Evolutionary conservation across 2,888 invertebrate species (phyloP), one percentile per base, ranked within the genome.

Genomic region (Hyposoter dolosus): DNA sequence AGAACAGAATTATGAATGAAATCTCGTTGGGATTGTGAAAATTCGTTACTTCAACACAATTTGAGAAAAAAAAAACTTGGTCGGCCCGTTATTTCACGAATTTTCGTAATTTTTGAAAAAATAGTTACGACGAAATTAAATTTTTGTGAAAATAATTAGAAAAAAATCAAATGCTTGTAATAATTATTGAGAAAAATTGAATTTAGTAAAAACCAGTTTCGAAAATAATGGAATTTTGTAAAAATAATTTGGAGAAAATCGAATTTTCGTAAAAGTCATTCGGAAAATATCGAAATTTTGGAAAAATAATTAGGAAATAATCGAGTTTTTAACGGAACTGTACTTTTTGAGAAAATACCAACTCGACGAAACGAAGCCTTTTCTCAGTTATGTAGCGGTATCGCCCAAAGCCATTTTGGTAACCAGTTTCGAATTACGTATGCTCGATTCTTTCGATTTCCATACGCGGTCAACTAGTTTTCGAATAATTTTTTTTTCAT

Each of bases 361-460:
- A 23, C 10, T 12, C 12, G 7, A 60, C 56, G 28, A 5, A 15
- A 15, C 15, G 15, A 28, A 60, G 28, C 56, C 56, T 60, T 60
- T 60, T 60, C 28, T 60, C 28, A 15, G 28, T 28, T 28, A 28
- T 60, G 12, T 15, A 60, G 56, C 23, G 28, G 15, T 28, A 23
- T 60, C 19, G 56, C 56, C 28, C 56, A 60, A 3, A 60, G 56
- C 28, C 28, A 28, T 9, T 60, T 28, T 28, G 28, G 28, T 28
- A 60, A 60, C 56, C 56, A 60, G 56, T 28, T 60, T 60, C 56
- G 56, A 60, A 12, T 28, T 28, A 60, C 23, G 28, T 60, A 60
- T 60, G 56, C 28, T 12, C 56, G 56, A 60, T 23, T 60, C 9
- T 28, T 60, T 28, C 56, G 15, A 60, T 60, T 60, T 60, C 28